Base-by-base conservation (phyloP, 2,797 vertebrate genomes). In the Nyctibius grandis region DNA sequence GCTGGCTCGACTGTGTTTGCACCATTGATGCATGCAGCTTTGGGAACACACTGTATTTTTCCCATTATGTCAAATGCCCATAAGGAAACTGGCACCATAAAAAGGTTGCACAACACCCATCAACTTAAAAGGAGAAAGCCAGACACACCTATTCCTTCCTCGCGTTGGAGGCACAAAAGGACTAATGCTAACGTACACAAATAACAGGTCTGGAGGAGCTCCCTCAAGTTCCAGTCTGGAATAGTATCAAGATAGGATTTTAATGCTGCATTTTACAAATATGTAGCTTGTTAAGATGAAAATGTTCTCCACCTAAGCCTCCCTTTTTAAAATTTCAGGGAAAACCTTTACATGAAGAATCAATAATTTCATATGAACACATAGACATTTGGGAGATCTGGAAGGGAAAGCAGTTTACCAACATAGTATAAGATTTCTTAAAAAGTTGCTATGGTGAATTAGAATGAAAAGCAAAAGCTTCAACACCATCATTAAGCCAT, bases 81-180 rank as follows among this genome's bases (percentile, higher is more conserved):
- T 88, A 83, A 97, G 96, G 93, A 92, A 96, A 76, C 56, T 95
- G 94, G 96, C 93, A 95, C 64, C n/a, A 61, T 38, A 51, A 36
- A 87, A 89, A 70, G 20, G 57, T 96, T 96, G 85, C 92, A 69
- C 88, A 96, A 96, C 63, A 54, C 67, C 38, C 82, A 70, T 89
- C 81, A 69, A 85, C 87, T 96, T 96, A 68, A 96, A 95, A 96
- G 91, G 89, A 95, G 91, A 95, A 95, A 95, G 80, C 88, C 76
- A 94, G 96, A 85, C 92, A 96, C 92, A 82, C 96, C 96, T 88
- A 93, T 96, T 96, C 89, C 94, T 97, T 96, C 94, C 95, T 86
- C 65, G 9, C 84, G 36, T 90, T 72, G 83, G 57, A 96, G 89
- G 93, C 91, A 96, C 86, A 88, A 92, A 94, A 87, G 78, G 65